Percentiles rank a stretch among this genome's conserved stretches.
Conservation (phyloP, 2,113 vertebrate species). For the Ageneiosus marmoratus region DNA sequence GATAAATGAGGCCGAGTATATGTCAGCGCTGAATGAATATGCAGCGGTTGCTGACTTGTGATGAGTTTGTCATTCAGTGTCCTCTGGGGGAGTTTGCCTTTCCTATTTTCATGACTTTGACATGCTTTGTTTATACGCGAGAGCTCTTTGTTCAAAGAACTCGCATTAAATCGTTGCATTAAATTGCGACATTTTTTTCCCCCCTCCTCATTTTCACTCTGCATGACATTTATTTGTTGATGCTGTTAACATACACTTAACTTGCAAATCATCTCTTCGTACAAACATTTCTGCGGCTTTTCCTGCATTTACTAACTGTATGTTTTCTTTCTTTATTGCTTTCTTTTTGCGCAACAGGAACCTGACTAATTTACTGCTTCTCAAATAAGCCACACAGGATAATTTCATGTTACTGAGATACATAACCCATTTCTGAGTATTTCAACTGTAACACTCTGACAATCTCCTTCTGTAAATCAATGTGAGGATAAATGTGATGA, state of each 20-base stretch:
- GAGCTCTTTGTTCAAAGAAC: conserved; percentile 13
- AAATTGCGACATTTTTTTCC: background rate
- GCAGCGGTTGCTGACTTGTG: conserved; percentile 30
- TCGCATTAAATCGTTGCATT: background rate
- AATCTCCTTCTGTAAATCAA: conserved; percentile 54
- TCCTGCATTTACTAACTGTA: background rate
- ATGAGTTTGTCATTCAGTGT: conserved; percentile 41
- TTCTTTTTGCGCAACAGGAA: background rate
- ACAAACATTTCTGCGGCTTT: background rate
- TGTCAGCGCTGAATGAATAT: conserved; percentile 42
- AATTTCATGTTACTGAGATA: background rate
- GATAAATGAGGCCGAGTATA: conserved; percentile 44
- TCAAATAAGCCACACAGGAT: background rate
- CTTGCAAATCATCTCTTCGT: background rate
- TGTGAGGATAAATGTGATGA: conserved; percentile 56
- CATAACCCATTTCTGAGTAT: background rate
- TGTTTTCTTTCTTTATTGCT: background rate
- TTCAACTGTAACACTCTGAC: background rate
- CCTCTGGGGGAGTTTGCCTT: conserved; percentile 36
- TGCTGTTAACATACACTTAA: conserved; percentile 5
- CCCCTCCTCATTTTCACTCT: conserved; percentile 3
- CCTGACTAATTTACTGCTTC: background rate
- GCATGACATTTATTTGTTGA: conserved; percentile 19
- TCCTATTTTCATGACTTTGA: conserved; percentile 19
- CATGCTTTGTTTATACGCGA: conserved; percentile 16